A percentile compares a stretch with the other conserved stretches of the same genome.
phyloP scores from a whole-genome alignment of 2,888 invertebrate genomes.

The Apotomis betuletana region DNA sequence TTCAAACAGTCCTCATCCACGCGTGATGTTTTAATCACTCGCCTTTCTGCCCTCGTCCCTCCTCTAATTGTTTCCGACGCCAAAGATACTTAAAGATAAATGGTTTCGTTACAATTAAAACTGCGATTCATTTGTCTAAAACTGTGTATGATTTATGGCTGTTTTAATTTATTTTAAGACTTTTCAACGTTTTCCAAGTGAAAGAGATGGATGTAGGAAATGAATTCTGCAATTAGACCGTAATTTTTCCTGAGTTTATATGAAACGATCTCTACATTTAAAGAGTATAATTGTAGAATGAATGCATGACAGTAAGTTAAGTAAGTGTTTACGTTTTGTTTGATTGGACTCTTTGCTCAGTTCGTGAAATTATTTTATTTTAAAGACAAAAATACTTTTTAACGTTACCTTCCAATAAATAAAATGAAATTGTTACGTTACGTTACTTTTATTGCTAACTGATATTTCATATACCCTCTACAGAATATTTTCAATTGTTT shows the following conservation, averaged over 20 bases:
- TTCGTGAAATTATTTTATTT: too few species aligned
- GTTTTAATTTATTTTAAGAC: constrained; percentile 38
- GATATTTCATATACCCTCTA: too few species aligned
- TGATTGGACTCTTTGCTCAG: too few species aligned
- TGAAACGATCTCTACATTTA: neutral
- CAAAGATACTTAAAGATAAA: constrained; percentile 39
- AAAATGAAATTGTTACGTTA: too few species aligned
- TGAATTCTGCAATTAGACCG: constrained; percentile 10
- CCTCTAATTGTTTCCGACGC: constrained; percentile 39
- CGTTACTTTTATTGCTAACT: too few species aligned
- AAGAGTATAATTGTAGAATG: too few species aligned
- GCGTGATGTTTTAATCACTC: constrained; percentile 44
- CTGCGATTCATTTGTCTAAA: constrained; percentile 35
- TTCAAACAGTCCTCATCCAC: constrained; percentile 39
- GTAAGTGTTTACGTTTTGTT: too few species aligned
- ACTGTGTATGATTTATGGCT: constrained; percentile 34
- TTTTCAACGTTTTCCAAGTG: constrained; percentile 16
- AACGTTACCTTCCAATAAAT: too few species aligned
- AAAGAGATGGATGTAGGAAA: constrained; percentile 5
- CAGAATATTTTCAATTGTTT: too few species aligned
- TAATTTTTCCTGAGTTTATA: constrained; percentile 6
- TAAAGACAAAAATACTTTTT: too few species aligned
- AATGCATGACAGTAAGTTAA: too few species aligned
- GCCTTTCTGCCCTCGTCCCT: constrained; percentile 25
- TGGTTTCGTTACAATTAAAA: constrained; percentile 36